Percentiles rank a stretch among this genome's conserved stretches.
Evolutionary conservation across 1,140 invertebrate species (phyloP).

Genomic region (Formica exsecta): DNA sequence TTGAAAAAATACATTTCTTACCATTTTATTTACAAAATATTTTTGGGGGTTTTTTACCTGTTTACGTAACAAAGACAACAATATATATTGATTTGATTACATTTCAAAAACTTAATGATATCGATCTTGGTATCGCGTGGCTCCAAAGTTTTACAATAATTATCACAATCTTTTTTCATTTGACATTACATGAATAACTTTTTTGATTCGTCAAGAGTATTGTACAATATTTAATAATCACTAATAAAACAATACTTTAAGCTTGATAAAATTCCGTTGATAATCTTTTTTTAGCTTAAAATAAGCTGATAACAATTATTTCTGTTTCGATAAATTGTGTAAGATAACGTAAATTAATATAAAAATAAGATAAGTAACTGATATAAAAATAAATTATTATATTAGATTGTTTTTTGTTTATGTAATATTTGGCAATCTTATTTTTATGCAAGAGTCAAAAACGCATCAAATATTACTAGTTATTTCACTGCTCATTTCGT

Average conservation of each 20-base stretch:
- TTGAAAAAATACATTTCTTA: not conserved
- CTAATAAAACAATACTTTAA: not conserved
- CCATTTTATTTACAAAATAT: not conserved
- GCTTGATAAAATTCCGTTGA: not conserved
- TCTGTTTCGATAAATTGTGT: not conserved
- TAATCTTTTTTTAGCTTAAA: not conserved
- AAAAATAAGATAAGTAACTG: not conserved
- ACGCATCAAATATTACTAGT: not conserved
- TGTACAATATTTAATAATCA: not conserved
- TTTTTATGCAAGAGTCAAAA: not conserved
- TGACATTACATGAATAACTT: not conserved
- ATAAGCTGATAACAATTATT: not conserved
- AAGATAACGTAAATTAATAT: not conserved
- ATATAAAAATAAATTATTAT: not conserved
- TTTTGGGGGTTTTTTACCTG: not conserved
- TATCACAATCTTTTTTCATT: not conserved
- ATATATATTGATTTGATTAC: slow-evolving; percentile 8
- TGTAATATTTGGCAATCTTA: not conserved
- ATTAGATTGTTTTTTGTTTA: not conserved
- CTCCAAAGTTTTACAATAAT: not conserved
- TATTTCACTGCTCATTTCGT: not conserved
- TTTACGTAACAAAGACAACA: not conserved
- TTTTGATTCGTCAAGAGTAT: not conserved
- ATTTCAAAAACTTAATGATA: slow-evolving; percentile 31
- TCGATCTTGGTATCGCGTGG: not conserved